These are phyloP conservation scores for Copsychus sechellarum DNA, from an alignment of 2,113 vertebrate genomes.

Conservation along the genomic window DNA sequence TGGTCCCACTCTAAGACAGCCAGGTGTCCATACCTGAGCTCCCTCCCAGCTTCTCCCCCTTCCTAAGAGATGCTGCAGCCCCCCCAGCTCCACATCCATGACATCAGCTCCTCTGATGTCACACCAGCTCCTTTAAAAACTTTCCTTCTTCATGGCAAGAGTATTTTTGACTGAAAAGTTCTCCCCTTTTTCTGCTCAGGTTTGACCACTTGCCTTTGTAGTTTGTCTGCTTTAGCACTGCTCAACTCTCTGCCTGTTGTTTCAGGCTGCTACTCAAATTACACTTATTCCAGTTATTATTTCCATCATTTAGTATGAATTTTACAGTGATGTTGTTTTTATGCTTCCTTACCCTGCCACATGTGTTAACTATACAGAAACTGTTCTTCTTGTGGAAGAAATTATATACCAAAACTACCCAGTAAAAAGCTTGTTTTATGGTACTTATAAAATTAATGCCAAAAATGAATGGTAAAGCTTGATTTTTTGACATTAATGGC, in stretches of 20 bases:
- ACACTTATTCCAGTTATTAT: constrained; percentile 66
- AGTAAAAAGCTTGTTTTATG: constrained; percentile 50
- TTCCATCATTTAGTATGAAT: constrained; percentile 73
- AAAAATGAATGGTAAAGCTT: constrained; percentile 50
- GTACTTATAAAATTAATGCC: constrained; percentile 62
- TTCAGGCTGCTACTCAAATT: constrained; percentile 67
- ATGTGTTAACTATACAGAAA: constrained; percentile 59
- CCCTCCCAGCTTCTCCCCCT: neutral
- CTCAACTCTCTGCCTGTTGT: constrained; percentile 35
- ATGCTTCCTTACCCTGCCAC: constrained; percentile 66
- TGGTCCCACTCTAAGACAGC: neutral
- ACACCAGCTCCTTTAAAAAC: neutral
- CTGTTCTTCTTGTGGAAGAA: constrained; percentile 60
- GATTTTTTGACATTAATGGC: constrained; percentile 58
- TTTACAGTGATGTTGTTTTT: constrained; percentile 72
- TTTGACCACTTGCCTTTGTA: neutral
- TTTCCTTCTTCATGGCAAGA: neutral
- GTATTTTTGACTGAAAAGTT: neutral
- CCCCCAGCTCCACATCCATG: neutral
- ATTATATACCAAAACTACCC: constrained; percentile 59
- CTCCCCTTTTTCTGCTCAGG: neutral
- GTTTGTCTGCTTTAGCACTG: constrained; percentile 1
- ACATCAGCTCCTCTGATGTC: neutral
- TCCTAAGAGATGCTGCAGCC: neutral
- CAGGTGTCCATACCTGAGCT: constrained; percentile 21